These are phyloP conservation scores for Ophion ellenae DNA, from an alignment of 2,888 invertebrate genomes.

Conservation along the genomic window DNA sequence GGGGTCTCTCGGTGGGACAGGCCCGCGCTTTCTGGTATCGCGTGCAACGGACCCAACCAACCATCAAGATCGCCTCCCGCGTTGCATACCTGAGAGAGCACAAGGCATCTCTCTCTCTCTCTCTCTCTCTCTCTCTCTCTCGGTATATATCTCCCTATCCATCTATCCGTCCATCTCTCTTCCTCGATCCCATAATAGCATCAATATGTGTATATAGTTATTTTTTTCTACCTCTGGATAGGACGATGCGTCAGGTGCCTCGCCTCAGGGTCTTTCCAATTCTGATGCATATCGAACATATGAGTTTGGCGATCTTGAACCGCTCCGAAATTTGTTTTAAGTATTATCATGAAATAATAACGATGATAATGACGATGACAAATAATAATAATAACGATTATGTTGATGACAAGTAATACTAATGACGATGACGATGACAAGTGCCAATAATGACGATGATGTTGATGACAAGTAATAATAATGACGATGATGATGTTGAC, in stretches of 20 bases:
- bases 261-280: slow-evolving; percentile 34
- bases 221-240: slow-evolving; percentile 13
- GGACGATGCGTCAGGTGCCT: slow-evolving; percentile 54
- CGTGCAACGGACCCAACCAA: slow-evolving; percentile 27
- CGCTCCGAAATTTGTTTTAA: background rate
- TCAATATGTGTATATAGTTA: background rate
- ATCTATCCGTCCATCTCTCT: background rate
- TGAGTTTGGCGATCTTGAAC: background rate
- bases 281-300: background rate
- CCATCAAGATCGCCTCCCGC: slow-evolving; percentile 40
- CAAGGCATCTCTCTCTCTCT: slow-evolving; percentile 1
- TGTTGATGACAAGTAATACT: too few species aligned
- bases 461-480: too few species aligned
- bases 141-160: background rate
- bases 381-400: too few species aligned
- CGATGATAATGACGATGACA: too few species aligned
- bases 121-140: background rate
- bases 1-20: slow-evolving; percentile 29
- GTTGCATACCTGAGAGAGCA: slow-evolving; percentile 46
- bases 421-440: too few species aligned
- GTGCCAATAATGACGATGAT: too few species aligned
- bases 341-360: background rate
- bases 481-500: too few species aligned
- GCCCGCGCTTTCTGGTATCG: slow-evolving; percentile 33
- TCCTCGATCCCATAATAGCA: slow-evolving; percentile 26